A percentile compares a stretch with the other conserved stretches of the same genome.
These are phyloP conservation scores for Onchidella celtica DNA, from an alignment of 2,888 invertebrate genomes.

Conservation along the genomic window DNA sequence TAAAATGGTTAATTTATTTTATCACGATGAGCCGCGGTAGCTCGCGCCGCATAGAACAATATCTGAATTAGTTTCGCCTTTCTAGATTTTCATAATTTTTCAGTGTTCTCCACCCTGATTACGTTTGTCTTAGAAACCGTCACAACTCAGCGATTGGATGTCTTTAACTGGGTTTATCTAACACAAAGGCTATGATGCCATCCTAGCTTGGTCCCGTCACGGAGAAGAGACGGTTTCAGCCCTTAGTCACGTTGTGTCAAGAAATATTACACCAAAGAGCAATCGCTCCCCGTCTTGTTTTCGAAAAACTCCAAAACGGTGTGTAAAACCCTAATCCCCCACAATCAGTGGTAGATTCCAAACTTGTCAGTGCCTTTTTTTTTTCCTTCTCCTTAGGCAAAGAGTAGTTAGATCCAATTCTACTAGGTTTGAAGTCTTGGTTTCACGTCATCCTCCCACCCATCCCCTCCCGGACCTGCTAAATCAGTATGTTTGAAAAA, in stretches of 20 bases:
- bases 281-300: slow-evolving; percentile 18
- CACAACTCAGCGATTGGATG: slow-evolving; percentile 42
- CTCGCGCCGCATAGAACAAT: slow-evolving; percentile 25
- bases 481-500: too few relatives aligned
- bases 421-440: too few relatives aligned
- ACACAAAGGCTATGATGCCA: slow-evolving; percentile 33
- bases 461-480: too few relatives aligned
- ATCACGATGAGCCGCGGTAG: not conserved
- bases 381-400: not conserved
- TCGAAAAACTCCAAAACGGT: slow-evolving; percentile 40
- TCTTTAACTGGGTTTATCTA: slow-evolving; percentile 28
- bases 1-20: slow-evolving; percentile 1
- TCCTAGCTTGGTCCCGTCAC: slow-evolving; percentile 22
- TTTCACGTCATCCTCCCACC: too few relatives aligned
- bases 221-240: slow-evolving; percentile 22
- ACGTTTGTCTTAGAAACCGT: slow-evolving; percentile 36
- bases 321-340: slow-evolving; percentile 37
- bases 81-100: slow-evolving; percentile 18
- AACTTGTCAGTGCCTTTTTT: not conserved
- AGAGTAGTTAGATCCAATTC: too few relatives aligned
- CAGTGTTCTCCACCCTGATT: slow-evolving; percentile 5
- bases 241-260: slow-evolving; percentile 35
- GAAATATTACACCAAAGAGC: slow-evolving; percentile 41
- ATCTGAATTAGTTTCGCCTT: slow-evolving; percentile 32
- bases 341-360: slow-evolving; percentile 7